These are phyloP conservation scores for Monomorium pharaonis DNA, from an alignment of 1,140 invertebrate genomes.

Conservation along the genomic window DNA sequence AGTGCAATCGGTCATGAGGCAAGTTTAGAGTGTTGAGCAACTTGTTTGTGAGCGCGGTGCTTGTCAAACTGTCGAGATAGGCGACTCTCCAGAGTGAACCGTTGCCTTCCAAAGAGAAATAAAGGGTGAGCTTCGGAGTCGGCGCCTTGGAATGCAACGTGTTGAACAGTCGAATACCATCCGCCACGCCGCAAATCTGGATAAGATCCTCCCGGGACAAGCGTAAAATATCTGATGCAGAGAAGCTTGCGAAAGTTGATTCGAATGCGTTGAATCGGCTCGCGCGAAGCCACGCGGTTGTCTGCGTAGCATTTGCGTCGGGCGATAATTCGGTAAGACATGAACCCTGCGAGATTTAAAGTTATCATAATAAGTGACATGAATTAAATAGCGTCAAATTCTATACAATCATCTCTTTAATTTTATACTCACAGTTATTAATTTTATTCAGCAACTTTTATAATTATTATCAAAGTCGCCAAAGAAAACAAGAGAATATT, in stretches of 20 bases:
- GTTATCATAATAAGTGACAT: not conserved
- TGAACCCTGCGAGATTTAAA: slow-evolving; percentile 39
- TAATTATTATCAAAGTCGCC: too few relatives aligned
- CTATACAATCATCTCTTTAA: not conserved
- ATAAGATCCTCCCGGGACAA: slow-evolving; percentile 95
- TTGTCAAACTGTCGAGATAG: slow-evolving; percentile 90
- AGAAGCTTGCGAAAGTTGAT: slow-evolving; percentile 93
- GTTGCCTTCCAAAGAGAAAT: slow-evolving; percentile 89
- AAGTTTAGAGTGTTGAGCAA: slow-evolving; percentile 87
- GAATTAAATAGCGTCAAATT: not conserved
- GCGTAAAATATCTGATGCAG: slow-evolving; percentile 94
- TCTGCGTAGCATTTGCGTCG: slow-evolving; percentile 89
- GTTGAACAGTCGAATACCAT: slow-evolving; percentile 96
- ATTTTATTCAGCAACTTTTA: too few relatives aligned
- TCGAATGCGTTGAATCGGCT: slow-evolving; percentile 92
- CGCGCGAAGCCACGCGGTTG: slow-evolving; percentile 91
- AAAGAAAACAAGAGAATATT: too few relatives aligned
- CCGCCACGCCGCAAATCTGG: slow-evolving; percentile 96
- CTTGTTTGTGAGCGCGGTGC: slow-evolving; percentile 89
- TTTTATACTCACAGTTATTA: not conserved
- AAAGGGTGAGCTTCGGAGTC: slow-evolving; percentile 91
- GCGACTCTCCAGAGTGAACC: slow-evolving; percentile 91
- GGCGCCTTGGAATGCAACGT: slow-evolving; percentile 92
- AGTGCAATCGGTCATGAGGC: slow-evolving; percentile 86
- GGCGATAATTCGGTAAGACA: slow-evolving; percentile 83